Percentiles rank a stretch among this genome's conserved stretches.
phyloP scores from a whole-genome alignment of 2,797 vertebrate species.

The Karalla daura region DNA sequence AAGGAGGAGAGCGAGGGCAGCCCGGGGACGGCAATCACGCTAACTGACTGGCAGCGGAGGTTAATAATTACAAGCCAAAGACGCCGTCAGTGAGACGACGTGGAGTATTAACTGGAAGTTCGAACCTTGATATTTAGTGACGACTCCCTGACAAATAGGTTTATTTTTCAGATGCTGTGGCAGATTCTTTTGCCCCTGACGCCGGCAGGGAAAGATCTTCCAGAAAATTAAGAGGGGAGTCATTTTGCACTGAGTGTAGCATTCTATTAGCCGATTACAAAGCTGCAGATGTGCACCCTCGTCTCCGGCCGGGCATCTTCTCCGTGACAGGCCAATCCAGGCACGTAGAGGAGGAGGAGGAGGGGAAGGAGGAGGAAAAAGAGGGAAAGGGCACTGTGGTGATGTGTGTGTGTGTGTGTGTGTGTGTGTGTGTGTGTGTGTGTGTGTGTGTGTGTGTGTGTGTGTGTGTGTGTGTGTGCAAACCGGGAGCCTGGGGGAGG shows the following conservation, averaged over 20 bases:
- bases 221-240: slow-evolving; percentile 51
- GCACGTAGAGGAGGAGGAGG: not conserved
- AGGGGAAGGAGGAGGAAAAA: slow-evolving; percentile 16
- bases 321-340: slow-evolving; percentile 28
- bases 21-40: slow-evolving; percentile 6
- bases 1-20: slow-evolving; percentile 28
- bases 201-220: slow-evolving; percentile 17
- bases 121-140: slow-evolving; percentile 16
- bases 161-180: slow-evolving; percentile 12
- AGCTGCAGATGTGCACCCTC: slow-evolving; percentile 15
- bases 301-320: slow-evolving; percentile 15
- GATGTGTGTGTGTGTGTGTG: slow-evolving; percentile 30
- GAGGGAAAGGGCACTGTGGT: slow-evolving; percentile 6
- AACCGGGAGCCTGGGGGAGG: slow-evolving; percentile 36
- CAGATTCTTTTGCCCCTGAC: slow-evolving; percentile 16
- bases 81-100: slow-evolving; percentile 20
- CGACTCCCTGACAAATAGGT: not conserved
- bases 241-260: slow-evolving; percentile 55
- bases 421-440: slow-evolving; percentile 31
- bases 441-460: slow-evolving; percentile 31
- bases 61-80: slow-evolving; percentile 53
- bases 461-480: slow-evolving; percentile 32
- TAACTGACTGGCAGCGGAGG: slow-evolving; percentile 39
- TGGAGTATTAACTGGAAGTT: slow-evolving; percentile 40
- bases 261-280: slow-evolving; percentile 66